These are phyloP conservation scores for Ormyrus rosae DNA, from an alignment of 2,888 invertebrate genomes.

Conservation along the genomic window DNA sequence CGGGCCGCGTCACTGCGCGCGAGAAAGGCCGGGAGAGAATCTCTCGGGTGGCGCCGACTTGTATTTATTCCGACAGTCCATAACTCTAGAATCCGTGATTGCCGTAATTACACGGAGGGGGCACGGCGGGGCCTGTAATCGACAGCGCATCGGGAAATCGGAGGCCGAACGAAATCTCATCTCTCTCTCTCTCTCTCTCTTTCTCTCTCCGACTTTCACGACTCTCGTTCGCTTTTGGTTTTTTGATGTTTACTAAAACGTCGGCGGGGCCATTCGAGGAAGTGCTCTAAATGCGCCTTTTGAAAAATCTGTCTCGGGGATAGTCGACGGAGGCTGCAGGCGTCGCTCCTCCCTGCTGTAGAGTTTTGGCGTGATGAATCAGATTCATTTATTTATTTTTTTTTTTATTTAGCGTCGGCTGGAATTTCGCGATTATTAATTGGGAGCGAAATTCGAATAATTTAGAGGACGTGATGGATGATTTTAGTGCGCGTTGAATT, in stretches of 20 bases:
- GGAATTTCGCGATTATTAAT: no score
- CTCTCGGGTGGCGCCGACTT: slow-evolving; percentile 62
- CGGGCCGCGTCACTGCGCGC: not conserved
- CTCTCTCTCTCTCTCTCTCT: not conserved
- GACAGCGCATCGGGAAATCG: slow-evolving; percentile 51
- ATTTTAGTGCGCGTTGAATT: no score
- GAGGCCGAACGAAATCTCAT: not conserved
- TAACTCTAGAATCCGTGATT: slow-evolving; percentile 64
- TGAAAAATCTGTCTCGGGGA: no score
- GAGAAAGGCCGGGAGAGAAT: not conserved
- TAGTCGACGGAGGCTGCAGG: no score
- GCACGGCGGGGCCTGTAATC: slow-evolving; percentile 27
- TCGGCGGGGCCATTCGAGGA: no score
- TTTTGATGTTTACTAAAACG: not conserved
- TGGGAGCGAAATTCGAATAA: no score
- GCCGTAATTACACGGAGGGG: slow-evolving; percentile 47
- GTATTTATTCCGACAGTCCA: slow-evolving; percentile 69
- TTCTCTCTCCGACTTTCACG: slow-evolving; percentile 3
- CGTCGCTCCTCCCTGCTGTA: no score
- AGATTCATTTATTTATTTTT: no score
- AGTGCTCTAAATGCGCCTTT: no score
- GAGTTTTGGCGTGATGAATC: no score
- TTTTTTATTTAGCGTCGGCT: no score
- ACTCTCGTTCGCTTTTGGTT: not conserved
- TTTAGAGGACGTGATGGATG: no score